A percentile compares a stretch with the other conserved stretches of the same genome.
These are phyloP conservation scores for Bothrops jararaca DNA, from an alignment of 2,113 vertebrate genomes.

Conservation along the genomic window DNA sequence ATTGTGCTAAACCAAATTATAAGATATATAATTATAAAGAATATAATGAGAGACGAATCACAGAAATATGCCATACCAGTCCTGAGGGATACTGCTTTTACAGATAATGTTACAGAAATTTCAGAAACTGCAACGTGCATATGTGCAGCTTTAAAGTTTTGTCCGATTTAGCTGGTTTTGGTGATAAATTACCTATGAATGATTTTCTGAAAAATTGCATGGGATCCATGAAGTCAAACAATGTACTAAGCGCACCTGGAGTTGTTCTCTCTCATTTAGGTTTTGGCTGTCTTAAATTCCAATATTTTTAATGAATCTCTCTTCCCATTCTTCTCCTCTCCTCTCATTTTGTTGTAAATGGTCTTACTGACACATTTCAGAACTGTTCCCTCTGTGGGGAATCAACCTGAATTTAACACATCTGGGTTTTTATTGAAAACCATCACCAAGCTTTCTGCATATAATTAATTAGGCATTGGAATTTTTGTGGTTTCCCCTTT, in stretches of 20 bases:
- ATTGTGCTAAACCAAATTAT: background rate
- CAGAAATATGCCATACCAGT: background rate
- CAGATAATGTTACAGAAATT: background rate
- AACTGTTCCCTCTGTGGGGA: background rate
- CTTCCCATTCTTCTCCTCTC: background rate
- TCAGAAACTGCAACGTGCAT: background rate
- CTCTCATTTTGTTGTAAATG: background rate
- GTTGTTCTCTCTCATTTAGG: background rate
- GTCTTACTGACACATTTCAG: background rate
- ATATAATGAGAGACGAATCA: background rate
- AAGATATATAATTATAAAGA: background rate
- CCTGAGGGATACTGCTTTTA: background rate
- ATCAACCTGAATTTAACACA: conserved; percentile 9
- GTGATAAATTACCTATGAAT: background rate
- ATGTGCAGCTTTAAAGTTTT: background rate
- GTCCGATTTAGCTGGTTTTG: background rate
- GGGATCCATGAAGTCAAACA: background rate
- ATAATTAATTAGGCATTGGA: background rate
- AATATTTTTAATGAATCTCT: background rate
- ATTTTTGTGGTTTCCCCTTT: background rate
- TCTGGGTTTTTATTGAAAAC: conserved; percentile 4
- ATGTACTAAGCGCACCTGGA: background rate
- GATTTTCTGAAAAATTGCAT: background rate
- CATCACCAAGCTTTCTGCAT: background rate
- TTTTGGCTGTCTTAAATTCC: conserved; percentile 10